phyloP scores from a whole-genome alignment of 2,888 invertebrate species.

The Dasysyrphus tricinctus region DNA sequence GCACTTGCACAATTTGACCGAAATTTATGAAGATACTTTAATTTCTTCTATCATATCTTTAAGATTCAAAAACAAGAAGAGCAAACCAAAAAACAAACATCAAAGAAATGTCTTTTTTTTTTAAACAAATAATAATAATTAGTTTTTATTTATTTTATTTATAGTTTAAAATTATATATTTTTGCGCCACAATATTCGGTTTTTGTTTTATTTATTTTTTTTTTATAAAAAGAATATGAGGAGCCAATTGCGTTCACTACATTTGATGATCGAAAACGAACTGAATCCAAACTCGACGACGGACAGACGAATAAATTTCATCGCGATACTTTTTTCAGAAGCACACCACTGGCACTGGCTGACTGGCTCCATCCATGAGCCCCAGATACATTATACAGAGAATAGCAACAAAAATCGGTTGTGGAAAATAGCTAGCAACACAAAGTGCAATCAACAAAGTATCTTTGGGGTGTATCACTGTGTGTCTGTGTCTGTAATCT shows the following conservation, averaged over 20 bases:
- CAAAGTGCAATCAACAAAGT: constrained; percentile 32
- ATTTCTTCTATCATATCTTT: constrained; percentile 36
- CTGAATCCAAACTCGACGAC: constrained; percentile 73
- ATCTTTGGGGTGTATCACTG: constrained; percentile 30
- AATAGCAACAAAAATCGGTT: constrained; percentile 38
- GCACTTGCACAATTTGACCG: constrained; percentile 52
- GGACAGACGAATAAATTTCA: constrained; percentile 73
- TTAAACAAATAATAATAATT: constrained; percentile 4
- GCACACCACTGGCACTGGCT: constrained; percentile 41
- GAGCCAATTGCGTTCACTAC: constrained; percentile 71
- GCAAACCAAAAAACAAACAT: neutral
- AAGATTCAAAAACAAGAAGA: constrained; percentile 15
- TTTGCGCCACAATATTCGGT: constrained; percentile 48
- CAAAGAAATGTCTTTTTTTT: constrained; percentile 6
- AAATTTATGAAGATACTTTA: constrained; percentile 51
- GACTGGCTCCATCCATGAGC: constrained; percentile 49
- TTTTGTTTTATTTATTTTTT: neutral
- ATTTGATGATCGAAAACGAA: constrained; percentile 75
- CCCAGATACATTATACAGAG: constrained; percentile 64
- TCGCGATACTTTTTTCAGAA: constrained; percentile 67
- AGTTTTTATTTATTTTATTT: constrained; percentile 21
- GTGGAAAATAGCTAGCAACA: constrained; percentile 34
- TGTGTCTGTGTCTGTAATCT: constrained; percentile 3
- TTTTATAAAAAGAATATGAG: constrained; percentile 1
- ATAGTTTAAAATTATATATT: constrained; percentile 32